Base-by-base conservation (phyloP, 2,113 vertebrate species). In the Rhea americana region DNA sequence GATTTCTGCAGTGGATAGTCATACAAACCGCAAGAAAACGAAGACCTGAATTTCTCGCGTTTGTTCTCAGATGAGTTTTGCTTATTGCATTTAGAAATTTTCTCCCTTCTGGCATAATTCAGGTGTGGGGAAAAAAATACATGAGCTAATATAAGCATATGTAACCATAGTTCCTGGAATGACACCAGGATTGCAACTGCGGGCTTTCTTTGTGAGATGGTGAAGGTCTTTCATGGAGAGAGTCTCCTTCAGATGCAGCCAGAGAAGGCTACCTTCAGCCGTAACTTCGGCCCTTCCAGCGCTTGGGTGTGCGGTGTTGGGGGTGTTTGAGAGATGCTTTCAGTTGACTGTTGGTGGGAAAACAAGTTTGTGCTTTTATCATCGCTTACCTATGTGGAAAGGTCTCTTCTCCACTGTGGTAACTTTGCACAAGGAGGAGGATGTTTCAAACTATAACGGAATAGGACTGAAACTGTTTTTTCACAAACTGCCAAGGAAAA, bases 21-120 rank as follows among this genome's bases (percentile, higher is more conserved):
- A 3, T 1, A 53, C 22, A 1, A 2, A 4, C 11, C 11, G 24
- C 48, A 0, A 4, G 16, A 3, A 22, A 1, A 24, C 2, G 30
- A 1, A 7, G 18, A 1, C 16, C 51, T 0, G 24, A 2, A 0
- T 43, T 37, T 4, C 62, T 13, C 2, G 45, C 5, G 24, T 58
- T 20, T 22, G 32, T 1, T 18, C 4, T 5, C 1, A 35, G 7
- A 2, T 32, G 53, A 21, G 11, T 61, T 93, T 55, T 41, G 41
- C 63, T 50, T 22, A 0, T 18, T 26, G 71, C 7, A 0, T 5
- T 37, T 17, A 14, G 58, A 51, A 53, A 30, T 22, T 48, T 41
- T 48, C 25, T 78, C 32, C 39, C 14, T 68, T 47, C 48, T 20
- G 79, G 62, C 19, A 1, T 5, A 13, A 9, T 12, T 41, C 1